A percentile compares a stretch with the other conserved stretches of the same genome.
Conservation (phyloP, 2,888 invertebrate genomes). For the Caenorhabditis sinica region DNA sequence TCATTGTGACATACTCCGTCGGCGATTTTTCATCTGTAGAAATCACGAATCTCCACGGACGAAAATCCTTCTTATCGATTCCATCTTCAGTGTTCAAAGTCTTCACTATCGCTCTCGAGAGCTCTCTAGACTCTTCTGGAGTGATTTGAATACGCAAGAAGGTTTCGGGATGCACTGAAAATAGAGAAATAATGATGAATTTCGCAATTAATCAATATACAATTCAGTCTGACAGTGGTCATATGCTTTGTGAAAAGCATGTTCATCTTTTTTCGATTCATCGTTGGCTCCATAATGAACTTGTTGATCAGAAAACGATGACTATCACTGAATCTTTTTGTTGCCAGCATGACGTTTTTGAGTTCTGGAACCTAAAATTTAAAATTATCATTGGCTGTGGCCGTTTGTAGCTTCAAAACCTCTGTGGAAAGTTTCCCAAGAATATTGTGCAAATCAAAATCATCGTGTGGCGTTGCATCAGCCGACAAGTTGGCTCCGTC, state of each 20-base stretch:
- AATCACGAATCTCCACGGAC: conserved; percentile 55
- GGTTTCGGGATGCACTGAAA: conserved; percentile 51
- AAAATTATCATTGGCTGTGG: neutral
- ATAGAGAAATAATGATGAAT: neutral
- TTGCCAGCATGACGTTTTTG: conserved; percentile 10
- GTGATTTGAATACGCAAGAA: conserved; percentile 33
- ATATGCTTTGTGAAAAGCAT: conserved; percentile 40
- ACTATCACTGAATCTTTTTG: conserved; percentile 39
- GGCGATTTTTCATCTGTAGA: conserved; percentile 47
- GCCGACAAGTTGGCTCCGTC: neutral
- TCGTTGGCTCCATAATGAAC: conserved; percentile 38
- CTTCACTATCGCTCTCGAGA: conserved; percentile 36
- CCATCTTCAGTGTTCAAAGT: conserved; percentile 51
- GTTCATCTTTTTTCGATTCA: conserved; percentile 46
- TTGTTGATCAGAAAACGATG: conserved; percentile 55
- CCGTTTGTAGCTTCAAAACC: neutral
- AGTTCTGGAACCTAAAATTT: conserved; percentile 24
- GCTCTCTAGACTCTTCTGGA: neutral
- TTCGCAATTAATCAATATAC: neutral
- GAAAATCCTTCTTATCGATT: conserved; percentile 23
- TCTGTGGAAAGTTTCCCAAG: neutral
- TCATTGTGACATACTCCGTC: conserved; percentile 53
- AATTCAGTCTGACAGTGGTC: conserved; percentile 19
- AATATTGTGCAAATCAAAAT: neutral
- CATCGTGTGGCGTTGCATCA: neutral